phyloP scores from a whole-genome alignment of 2,113 vertebrate species.

The Scalopus aquaticus region DNA sequence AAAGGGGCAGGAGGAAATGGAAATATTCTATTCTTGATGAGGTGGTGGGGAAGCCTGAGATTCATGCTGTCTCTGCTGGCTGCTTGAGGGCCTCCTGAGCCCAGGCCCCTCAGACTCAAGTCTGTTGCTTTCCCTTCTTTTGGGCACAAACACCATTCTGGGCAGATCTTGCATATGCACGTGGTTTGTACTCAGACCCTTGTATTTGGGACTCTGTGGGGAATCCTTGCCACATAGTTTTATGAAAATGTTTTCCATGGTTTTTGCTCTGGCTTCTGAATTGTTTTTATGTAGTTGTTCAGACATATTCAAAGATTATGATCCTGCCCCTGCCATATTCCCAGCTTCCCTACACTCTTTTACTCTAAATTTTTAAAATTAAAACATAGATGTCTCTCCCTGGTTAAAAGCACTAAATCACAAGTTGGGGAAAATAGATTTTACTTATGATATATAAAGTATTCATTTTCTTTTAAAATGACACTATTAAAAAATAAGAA shows the following conservation, averaged over 20 bases:
- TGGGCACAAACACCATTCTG: background rate
- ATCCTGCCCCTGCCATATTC: background rate
- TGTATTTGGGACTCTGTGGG: background rate
- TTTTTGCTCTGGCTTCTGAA: background rate
- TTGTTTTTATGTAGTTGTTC: background rate
- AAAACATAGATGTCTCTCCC: background rate
- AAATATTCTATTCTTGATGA: no score
- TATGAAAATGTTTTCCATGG: background rate
- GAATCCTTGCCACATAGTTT: background rate
- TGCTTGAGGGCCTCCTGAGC: background rate
- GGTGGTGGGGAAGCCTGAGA: background rate
- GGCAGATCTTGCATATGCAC: background rate
- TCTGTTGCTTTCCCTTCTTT: background rate
- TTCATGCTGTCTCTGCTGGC: no score
- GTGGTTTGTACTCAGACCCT: background rate
- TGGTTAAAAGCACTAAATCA: background rate
- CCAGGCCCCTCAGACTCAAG: background rate
- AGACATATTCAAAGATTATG: background rate
- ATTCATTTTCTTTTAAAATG: background rate
- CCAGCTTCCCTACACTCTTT: background rate
- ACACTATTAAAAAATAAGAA: background rate
- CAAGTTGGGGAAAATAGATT: background rate
- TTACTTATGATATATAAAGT: background rate
- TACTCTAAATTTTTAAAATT: background rate
- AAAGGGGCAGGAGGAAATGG: no score